These are phyloP conservation scores for Lepeophtheirus salmonis DNA, from an alignment of 1,140 invertebrate genomes.

Conservation along the genomic window DNA sequence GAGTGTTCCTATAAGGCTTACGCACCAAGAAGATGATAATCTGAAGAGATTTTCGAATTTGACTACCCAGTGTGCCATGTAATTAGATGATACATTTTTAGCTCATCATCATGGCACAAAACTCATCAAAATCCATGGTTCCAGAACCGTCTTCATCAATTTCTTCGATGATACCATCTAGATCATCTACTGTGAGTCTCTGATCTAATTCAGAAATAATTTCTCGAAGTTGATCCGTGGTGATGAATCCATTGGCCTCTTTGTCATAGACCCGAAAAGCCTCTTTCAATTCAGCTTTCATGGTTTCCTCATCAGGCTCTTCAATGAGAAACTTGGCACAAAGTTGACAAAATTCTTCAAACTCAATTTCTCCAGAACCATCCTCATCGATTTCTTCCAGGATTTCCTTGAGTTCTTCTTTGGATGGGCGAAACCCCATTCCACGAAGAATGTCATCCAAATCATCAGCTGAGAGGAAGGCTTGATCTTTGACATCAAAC, in stretches of 20 bases:
- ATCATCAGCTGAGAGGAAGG: conserved; percentile 15
- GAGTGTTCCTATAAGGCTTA: no score
- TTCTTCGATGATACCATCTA: conserved; percentile 38
- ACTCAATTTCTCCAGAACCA: conserved; percentile 18
- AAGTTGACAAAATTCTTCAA: conserved; percentile 17
- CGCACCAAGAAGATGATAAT: no score
- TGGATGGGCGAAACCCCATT: conserved; percentile 17
- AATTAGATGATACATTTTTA: no score
- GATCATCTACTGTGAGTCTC: conserved; percentile 33
- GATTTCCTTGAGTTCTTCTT: conserved; percentile 19
- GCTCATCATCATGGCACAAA: conserved; percentile 19
- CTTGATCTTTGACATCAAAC: conserved; percentile 16
- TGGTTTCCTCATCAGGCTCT: conserved; percentile 17
- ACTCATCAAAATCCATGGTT: conserved; percentile 48
- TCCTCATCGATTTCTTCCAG: conserved; percentile 18
- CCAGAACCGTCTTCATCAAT: conserved; percentile 43
- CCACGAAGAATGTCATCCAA: conserved; percentile 15
- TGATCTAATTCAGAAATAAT: conserved; percentile 35
- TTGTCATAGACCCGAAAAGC: conserved; percentile 30
- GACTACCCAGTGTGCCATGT: no score
- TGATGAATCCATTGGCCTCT: conserved; percentile 34
- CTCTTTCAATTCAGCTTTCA: conserved; percentile 17
- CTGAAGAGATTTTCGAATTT: no score
- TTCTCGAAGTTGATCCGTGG: conserved; percentile 33
- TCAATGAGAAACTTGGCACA: conserved; percentile 18